phyloP scores from a whole-genome alignment of 2,113 vertebrate species.

The Hippopotamus amphibius region DNA sequence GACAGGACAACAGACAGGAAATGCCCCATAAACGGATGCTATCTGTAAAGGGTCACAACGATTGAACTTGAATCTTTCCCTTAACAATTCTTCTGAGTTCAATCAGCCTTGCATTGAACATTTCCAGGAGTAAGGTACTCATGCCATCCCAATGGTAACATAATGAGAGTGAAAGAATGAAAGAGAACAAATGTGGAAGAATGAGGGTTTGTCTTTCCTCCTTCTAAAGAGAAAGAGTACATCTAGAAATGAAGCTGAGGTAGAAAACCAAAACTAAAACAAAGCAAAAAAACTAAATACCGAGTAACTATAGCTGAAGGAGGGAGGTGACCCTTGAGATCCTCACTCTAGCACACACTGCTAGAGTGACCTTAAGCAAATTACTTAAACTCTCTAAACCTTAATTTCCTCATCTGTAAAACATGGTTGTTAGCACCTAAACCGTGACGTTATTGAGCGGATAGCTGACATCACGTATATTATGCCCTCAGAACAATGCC shows the following conservation, averaged over 20 bases:
- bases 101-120: neutral
- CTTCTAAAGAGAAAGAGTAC: neutral
- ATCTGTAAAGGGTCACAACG: neutral
- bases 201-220: neutral
- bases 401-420: neutral
- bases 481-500: neutral
- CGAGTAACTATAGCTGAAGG: neutral
- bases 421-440: neutral
- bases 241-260: neutral
- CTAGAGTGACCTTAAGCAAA: neutral
- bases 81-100: neutral
- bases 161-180: neutral
- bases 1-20: neutral
- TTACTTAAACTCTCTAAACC: neutral
- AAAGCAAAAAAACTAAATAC: neutral
- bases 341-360: neutral
- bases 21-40: neutral
- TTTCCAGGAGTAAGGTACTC: neutral
- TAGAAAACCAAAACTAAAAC: neutral
- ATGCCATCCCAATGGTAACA: neutral
- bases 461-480: neutral
- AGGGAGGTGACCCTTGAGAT: conserved; percentile 7
- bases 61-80: neutral
- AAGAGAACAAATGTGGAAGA: neutral
- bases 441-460: neutral